These are phyloP conservation scores for Platycnemis pennipes DNA, from an alignment of 2,888 invertebrate genomes.

Conservation along the genomic window DNA sequence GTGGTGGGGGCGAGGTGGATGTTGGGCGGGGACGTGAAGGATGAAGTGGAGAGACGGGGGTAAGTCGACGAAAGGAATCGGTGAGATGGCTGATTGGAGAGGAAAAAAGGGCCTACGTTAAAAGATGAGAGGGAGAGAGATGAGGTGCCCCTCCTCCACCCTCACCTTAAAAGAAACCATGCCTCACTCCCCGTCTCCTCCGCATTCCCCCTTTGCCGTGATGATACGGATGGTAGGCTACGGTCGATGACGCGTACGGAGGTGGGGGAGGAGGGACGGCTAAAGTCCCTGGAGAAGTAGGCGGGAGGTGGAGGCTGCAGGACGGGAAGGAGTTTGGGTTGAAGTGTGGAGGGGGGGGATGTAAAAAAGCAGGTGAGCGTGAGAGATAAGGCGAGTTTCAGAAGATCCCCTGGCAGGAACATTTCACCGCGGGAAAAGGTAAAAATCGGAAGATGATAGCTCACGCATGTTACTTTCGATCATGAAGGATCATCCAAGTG, in stretches of 20 bases:
- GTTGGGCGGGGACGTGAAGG: neutral
- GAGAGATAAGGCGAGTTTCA: too few relatives aligned
- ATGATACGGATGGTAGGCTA: neutral
- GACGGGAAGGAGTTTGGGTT: too few relatives aligned
- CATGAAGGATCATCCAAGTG: too few relatives aligned
- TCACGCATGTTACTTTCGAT: too few relatives aligned
- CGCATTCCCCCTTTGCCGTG: neutral
- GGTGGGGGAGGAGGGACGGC: neutral
- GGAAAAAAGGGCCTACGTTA: conserved; percentile 13
- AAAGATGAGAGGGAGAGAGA: neutral
- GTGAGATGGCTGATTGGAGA: conserved; percentile 29
- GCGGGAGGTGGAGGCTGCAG: too few relatives aligned
- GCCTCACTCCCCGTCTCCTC: neutral
- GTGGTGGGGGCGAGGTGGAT: neutral
- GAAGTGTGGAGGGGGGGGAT: too few relatives aligned
- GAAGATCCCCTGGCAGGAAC: too few relatives aligned
- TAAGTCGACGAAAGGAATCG: conserved; percentile 25
- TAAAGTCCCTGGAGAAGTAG: neutral
- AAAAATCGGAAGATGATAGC: too few relatives aligned
- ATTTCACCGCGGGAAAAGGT: too few relatives aligned
- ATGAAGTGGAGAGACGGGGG: neutral
- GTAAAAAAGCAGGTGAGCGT: too few relatives aligned
- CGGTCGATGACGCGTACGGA: neutral
- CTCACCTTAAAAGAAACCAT: neutral
- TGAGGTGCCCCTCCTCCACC: neutral